Percentiles rank a stretch among this genome's conserved stretches.
Evolutionary conservation across 2,888 invertebrate species (phyloP).

Genomic region (Palloptera scutellata): DNA sequence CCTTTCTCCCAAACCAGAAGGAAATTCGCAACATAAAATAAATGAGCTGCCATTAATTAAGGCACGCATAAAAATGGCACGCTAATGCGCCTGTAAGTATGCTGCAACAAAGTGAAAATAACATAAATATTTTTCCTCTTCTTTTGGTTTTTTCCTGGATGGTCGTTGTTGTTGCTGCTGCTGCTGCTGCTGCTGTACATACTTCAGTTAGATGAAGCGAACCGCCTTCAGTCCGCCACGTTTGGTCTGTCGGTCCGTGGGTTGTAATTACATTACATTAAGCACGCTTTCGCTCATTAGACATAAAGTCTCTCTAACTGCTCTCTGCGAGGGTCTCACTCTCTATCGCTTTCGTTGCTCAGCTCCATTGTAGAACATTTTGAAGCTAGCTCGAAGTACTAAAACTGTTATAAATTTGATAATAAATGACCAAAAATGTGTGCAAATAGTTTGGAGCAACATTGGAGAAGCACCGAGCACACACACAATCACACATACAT

Average conservation of each 20-base stretch:
- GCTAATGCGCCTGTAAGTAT: slow-evolving; percentile 33
- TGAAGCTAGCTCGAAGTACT: not conserved
- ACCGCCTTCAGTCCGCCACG: no score
- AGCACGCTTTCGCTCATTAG: slow-evolving; percentile 27
- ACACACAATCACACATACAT: no score
- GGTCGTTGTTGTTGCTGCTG: no score
- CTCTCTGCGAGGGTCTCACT: not conserved
- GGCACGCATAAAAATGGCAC: slow-evolving; percentile 30
- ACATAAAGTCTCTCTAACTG: not conserved
- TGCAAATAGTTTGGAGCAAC: slow-evolving; percentile 9
- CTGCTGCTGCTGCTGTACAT: no score
- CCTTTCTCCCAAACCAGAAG: no score
- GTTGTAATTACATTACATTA: slow-evolving; percentile 27
- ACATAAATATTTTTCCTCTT: no score
- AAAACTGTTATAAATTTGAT: not conserved
- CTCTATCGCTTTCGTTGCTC: not conserved
- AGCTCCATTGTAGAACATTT: not conserved
- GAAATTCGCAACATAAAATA: slow-evolving; percentile 32
- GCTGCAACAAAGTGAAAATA: slow-evolving; percentile 11
- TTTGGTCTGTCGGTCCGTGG: no score
- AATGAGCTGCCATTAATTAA: slow-evolving; percentile 38
- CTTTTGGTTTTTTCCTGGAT: no score
- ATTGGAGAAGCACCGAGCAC: no score
- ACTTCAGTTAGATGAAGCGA: no score
- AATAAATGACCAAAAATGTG: slow-evolving; percentile 17